A percentile compares a stretch with the other conserved stretches of the same genome.
Conservation (phyloP, 2,888 invertebrate species). For the Parnassius glacialis region DNA sequence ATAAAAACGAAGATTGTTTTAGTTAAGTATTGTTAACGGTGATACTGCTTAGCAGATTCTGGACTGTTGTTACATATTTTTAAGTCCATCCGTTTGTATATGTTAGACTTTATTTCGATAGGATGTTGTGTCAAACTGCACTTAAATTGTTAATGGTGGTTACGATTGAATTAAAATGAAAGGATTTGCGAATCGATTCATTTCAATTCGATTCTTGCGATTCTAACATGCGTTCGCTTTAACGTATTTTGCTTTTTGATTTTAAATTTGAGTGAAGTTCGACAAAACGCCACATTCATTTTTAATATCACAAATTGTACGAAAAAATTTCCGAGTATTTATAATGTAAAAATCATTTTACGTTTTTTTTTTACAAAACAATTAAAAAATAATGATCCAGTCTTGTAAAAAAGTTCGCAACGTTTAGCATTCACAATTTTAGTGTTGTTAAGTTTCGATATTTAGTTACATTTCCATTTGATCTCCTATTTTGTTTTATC, state of each 20-base stretch:
- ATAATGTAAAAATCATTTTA: constrained; percentile 5
- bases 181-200: constrained; percentile 35
- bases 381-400: background rate
- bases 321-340: constrained; percentile 31
- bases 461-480: constrained; percentile 71
- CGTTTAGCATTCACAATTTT: constrained; percentile 38
- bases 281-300: constrained; percentile 64
- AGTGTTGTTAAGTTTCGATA: constrained; percentile 71
- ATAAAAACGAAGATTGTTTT: constrained; percentile 71
- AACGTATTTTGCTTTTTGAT: constrained; percentile 58
- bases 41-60: constrained; percentile 76
- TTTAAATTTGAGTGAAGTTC: constrained; percentile 75
- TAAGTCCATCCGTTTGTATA: constrained; percentile 66
- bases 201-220: constrained; percentile 49
- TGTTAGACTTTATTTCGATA: constrained; percentile 35
- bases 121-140: constrained; percentile 80
- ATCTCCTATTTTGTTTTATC: constrained; percentile 74
- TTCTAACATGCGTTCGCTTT: constrained; percentile 54
- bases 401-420: constrained; percentile 5
- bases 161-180: constrained; percentile 46
- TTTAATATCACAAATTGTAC: constrained; percentile 34
- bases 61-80: constrained; percentile 78
- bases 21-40: constrained; percentile 76
- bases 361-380: background rate
- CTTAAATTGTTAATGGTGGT: constrained; percentile 79